These are phyloP conservation scores for Pandemis cinnamomeana DNA, from an alignment of 2,888 invertebrate species.

Conservation along the genomic window DNA sequence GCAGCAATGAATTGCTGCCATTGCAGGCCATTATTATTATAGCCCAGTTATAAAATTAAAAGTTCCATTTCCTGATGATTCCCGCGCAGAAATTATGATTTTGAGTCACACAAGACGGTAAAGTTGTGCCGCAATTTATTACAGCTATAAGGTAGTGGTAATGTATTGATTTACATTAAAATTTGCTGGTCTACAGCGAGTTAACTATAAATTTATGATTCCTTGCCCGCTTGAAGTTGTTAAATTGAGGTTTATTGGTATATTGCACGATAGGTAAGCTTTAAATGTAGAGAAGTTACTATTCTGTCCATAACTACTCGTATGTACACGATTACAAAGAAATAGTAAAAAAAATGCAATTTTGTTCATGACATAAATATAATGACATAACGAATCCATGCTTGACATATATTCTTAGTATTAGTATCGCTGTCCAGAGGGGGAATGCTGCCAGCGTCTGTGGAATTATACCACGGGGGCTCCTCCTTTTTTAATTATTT, in stretches of 20 bases:
- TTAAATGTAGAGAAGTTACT: not conserved
- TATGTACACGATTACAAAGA: too few relatives aligned
- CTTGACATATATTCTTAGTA: too few relatives aligned
- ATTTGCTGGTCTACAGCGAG: not conserved
- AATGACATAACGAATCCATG: too few relatives aligned
- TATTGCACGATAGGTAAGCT: not conserved
- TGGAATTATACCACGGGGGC: too few relatives aligned
- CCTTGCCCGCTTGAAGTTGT: slow-evolving; percentile 2
- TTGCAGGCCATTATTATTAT: not conserved
- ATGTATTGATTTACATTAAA: slow-evolving; percentile 12
- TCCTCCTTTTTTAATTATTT: too few relatives aligned
- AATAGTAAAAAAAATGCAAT: too few relatives aligned
- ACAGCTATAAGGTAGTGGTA: slow-evolving; percentile 1
- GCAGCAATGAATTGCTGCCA: not conserved
- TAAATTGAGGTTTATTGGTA: not conserved
- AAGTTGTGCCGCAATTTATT: slow-evolving; percentile 3
- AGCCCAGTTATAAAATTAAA: slow-evolving; percentile 2
- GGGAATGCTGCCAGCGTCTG: too few relatives aligned
- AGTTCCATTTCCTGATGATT: not conserved
- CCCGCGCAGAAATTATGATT: not conserved
- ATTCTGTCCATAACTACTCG: not conserved
- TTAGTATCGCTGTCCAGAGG: too few relatives aligned
- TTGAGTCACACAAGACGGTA: slow-evolving; percentile 2
- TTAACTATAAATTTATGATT: slow-evolving; percentile 2
- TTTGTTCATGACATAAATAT: too few relatives aligned